These are phyloP conservation scores for Lithobates sylvaticus DNA, from an alignment of 2,797 vertebrate species.

Conservation along the genomic window DNA sequence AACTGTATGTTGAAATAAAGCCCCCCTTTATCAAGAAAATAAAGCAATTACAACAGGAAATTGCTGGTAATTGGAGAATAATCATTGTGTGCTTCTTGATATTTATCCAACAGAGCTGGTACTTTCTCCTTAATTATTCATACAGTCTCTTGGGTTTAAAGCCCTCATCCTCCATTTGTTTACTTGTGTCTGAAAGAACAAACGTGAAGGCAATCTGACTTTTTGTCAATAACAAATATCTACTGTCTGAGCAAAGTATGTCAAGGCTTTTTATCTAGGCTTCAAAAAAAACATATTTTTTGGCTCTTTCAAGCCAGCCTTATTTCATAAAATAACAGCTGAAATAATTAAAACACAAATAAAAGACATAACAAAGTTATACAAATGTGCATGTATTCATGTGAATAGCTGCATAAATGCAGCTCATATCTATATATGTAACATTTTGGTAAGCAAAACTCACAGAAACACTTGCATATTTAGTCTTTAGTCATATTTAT, in stretches of 20 bases:
- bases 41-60: slow-evolving; percentile 54
- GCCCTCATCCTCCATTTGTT: slow-evolving; percentile 48
- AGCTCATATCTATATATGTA: too few relatives aligned
- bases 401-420: background rate
- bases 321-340: background rate
- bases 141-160: slow-evolving; percentile 37
- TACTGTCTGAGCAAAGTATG: slow-evolving; percentile 10
- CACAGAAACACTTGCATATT: too few relatives aligned
- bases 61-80: slow-evolving; percentile 55
- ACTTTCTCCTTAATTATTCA: slow-evolving; percentile 46
- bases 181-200: slow-evolving; percentile 28
- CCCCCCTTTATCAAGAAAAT: slow-evolving; percentile 26
- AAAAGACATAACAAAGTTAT: background rate
- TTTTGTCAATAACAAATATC: slow-evolving; percentile 34
- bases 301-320: background rate
- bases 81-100: slow-evolving; percentile 50
- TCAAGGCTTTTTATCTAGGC: background rate
- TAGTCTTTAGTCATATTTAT: too few relatives aligned
- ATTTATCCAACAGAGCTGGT: slow-evolving; percentile 53
- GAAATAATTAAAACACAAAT: background rate
- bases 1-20: slow-evolving; percentile 21
- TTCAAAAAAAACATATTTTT: background rate
- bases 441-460: too few relatives aligned
- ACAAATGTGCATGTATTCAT: background rate
- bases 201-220: slow-evolving; percentile 34